These are phyloP conservation scores for Heterocephalus glaber DNA, from an alignment of 2,113 vertebrate genomes.

Conservation along the genomic window DNA sequence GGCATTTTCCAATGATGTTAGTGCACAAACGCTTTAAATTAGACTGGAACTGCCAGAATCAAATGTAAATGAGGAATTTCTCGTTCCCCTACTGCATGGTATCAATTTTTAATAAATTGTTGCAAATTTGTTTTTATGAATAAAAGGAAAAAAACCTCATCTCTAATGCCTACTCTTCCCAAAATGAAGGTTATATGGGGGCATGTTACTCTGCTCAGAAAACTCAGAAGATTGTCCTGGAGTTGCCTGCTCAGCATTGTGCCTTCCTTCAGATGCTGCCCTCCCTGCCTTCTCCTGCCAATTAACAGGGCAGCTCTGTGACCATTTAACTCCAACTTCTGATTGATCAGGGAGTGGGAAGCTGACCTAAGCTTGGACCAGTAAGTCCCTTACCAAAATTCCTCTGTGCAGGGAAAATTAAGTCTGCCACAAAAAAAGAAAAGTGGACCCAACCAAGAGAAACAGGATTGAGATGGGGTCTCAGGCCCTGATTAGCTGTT, in stretches of 20 bases:
- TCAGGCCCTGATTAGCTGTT: background rate
- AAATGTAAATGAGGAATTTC: conserved; percentile 91
- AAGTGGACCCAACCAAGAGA: background rate
- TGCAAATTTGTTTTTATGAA: conserved; percentile 94
- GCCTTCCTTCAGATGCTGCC: background rate
- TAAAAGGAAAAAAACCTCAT: conserved; percentile 86
- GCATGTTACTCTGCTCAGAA: background rate
- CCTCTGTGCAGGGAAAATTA: background rate
- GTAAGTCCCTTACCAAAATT: background rate
- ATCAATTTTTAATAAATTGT: conserved; percentile 95
- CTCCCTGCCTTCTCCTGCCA: background rate
- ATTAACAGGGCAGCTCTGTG: background rate
- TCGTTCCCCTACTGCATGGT: conserved; percentile 93
- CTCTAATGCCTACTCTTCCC: conserved; percentile 59
- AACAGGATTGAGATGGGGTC: background rate
- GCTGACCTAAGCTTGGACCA: background rate
- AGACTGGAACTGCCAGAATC: conserved; percentile 91
- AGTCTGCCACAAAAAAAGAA: background rate
- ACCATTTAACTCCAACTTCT: background rate
- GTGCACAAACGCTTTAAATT: conserved; percentile 91
- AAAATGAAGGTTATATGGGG: background rate
- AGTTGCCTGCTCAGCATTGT: background rate
- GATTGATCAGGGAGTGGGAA: background rate
- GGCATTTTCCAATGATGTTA: conserved; percentile 89
- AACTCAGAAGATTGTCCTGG: background rate